Percentiles rank a stretch among this genome's conserved stretches.
These are phyloP conservation scores for Macaria notata DNA, from an alignment of 2,888 invertebrate species.

Conservation along the genomic window DNA sequence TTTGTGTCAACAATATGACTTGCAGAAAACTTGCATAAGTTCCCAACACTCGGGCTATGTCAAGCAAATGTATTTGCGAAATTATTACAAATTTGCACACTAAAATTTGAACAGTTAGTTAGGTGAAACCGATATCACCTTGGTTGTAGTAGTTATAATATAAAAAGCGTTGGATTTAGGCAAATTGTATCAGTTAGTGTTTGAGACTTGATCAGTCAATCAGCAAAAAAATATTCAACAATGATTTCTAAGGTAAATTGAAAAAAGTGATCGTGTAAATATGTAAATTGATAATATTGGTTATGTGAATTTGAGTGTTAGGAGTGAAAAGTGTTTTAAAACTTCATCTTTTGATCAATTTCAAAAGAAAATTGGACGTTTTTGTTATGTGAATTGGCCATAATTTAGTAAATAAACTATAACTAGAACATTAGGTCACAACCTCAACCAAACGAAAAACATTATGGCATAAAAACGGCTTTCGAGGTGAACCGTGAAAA, in stretches of 20 bases:
- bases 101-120: conserved; percentile 54
- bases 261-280: conserved; percentile 2
- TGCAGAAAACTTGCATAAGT: conserved; percentile 47
- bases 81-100: conserved; percentile 54
- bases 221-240: conserved; percentile 40
- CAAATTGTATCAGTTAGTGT: conserved; percentile 61
- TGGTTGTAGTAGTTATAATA: conserved; percentile 61
- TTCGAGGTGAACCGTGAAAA: background rate
- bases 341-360: no score
- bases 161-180: conserved; percentile 64
- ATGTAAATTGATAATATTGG: background rate
- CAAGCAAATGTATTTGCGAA: conserved; percentile 57
- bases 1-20: conserved; percentile 47
- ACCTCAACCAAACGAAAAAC: background rate
- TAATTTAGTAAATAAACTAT: no score
- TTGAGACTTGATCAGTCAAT: conserved; percentile 42
- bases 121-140: conserved; percentile 74
- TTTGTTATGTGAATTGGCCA: no score
- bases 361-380: no score
- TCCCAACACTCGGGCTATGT: conserved; percentile 41
- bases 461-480: background rate
- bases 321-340: no score
- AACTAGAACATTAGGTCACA: background rate
- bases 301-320: no score
- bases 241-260: conserved; percentile 70